Base-by-base conservation (phyloP, 30 jellyfish, hydroid and myxozoan genomes). In the Aurelia aurita region DNA sequence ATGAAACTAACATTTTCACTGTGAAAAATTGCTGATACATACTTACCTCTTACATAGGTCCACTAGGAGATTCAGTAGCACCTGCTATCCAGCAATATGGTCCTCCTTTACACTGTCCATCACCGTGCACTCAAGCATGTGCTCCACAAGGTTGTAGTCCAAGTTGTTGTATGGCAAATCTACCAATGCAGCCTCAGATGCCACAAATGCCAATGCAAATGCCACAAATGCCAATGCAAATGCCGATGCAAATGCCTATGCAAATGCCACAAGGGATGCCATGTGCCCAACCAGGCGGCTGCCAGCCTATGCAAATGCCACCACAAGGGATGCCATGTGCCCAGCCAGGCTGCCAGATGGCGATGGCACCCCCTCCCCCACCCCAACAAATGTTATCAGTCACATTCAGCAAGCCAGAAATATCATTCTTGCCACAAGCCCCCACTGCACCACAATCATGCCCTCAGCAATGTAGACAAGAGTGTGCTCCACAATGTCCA, bases 71-170 rank as follows among this genome's bases (percentile, higher is more conserved):
- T 57, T 77, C 80, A 19, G 87, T 83, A 23, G 80, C 95, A 13
- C 84, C 95, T 9, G 3, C 79, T 14, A 68, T 85, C 45, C 95
- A 85, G 35, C 89, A 85, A 26, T 39, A 72, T 57, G 95, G 89
- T 69, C 95, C 95, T 9, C 95, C 95, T 21, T 46, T 85, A 27
- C 95, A 85, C 53, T 85, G 95, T 29, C 95, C 95, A 19, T 45
- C 89, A 22, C 95, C 95, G 12, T 85, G 95, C 58, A 44, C 95
- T 12, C 95, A 85, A 62, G 58, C 95, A 15, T 85, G 95, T 66
- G 94, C 94, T 19, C 69, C 88, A 31, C 88, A 72, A 57, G 95
- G 95, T 1, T 85, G 95, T 72, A 73, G 89, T 23, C 95, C 95
- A 25, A 74, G 95, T 62, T 85, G 95, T 62, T 85, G 95, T 58